phyloP scores from a whole-genome alignment of 2,797 vertebrate species.

The Adrianichthys oophorus region DNA sequence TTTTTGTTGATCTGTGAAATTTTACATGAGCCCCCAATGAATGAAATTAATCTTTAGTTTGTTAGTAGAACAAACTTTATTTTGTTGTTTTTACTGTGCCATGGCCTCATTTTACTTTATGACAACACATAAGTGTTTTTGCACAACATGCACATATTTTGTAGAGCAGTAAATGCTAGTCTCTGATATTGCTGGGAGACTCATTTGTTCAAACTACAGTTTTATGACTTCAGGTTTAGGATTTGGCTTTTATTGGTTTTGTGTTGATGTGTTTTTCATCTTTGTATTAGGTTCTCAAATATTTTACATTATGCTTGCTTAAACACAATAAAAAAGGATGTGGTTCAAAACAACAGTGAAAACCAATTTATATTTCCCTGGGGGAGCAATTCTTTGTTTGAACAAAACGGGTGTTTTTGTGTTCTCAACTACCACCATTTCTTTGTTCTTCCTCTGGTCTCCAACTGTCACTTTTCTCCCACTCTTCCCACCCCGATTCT shows the following conservation, averaged over 20 bases:
- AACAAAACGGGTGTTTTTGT: conserved; percentile 23
- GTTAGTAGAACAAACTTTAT: not conserved
- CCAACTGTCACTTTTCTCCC: conserved; percentile 21
- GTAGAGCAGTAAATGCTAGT: too few relatives aligned
- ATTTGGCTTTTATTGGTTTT: not conserved
- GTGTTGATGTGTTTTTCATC: not conserved
- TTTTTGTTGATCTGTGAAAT: too few relatives aligned
- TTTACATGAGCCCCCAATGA: too few relatives aligned
- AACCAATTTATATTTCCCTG: conserved; percentile 17
- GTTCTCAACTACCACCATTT: conserved; percentile 6
- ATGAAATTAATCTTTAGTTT: not conserved
- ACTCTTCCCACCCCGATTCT: conserved; percentile 31
- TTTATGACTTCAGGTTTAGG: not conserved
- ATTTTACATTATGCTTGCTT: not conserved
- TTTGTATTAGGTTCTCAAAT: too few relatives aligned
- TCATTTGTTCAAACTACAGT: too few relatives aligned
- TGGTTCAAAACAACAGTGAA: not conserved
- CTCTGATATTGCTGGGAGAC: too few relatives aligned
- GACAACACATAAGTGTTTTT: not conserved
- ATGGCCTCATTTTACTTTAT: not conserved
- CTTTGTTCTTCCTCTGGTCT: conserved; percentile 16
- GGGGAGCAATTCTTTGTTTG: conserved; percentile 15
- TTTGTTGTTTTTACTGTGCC: not conserved
- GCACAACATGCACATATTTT: not conserved
- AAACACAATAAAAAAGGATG: not conserved